A percentile compares a stretch with the other conserved stretches of the same genome.
These are phyloP conservation scores for Phrynocephalus versicolor DNA, from an alignment of 2,113 vertebrate species.

Conservation along the genomic window DNA sequence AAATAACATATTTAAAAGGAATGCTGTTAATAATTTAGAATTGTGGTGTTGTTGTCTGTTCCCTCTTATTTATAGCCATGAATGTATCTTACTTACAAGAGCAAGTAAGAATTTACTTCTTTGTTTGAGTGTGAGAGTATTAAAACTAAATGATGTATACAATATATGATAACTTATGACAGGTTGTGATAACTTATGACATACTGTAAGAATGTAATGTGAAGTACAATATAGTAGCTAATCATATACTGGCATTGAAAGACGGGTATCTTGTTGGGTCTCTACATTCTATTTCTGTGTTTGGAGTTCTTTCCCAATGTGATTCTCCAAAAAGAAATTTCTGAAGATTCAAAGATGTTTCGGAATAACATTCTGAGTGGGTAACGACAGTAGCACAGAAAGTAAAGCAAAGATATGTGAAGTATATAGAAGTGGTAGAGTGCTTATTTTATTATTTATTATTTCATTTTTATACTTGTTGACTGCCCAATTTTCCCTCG, in stretches of 20 bases:
- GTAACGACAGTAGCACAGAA: neutral
- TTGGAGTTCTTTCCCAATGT: no score
- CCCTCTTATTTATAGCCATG: neutral
- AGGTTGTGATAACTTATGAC: neutral
- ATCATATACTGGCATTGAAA: neutral
- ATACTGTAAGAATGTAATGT: neutral
- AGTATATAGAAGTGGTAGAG: neutral
- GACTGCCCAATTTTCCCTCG: no score
- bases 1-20: conserved; percentile 18
- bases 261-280: neutral
- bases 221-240: neutral
- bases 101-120: neutral
- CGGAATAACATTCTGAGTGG: neutral
- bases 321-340: neutral
- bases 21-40: neutral
- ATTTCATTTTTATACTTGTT: no score
- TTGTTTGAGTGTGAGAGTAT: neutral
- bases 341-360: neutral
- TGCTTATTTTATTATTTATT: no score
- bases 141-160: neutral
- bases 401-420: no score
- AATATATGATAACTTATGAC: neutral
- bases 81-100: no score
- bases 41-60: conserved; percentile 14
- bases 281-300: neutral